Evolutionary conservation across 1,140 invertebrate species (phyloP).

Genomic region (Drosophila kikkawai): DNA sequence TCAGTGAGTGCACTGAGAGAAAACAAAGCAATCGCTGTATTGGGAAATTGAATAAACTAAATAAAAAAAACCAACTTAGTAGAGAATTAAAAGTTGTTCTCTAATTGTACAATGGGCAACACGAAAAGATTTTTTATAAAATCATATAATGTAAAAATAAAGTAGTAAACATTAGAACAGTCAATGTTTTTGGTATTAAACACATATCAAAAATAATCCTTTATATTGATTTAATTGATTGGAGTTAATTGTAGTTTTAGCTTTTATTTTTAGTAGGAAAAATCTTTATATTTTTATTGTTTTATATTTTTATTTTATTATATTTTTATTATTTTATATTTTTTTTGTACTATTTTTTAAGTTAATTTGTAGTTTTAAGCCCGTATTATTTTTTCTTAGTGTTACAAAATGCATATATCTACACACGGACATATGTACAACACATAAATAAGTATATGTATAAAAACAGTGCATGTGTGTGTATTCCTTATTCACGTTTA

Average conservation of each 20-base stretch:
- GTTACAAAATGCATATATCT: slow-evolving; percentile 16
- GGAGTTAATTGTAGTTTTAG: not conserved
- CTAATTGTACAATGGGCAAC: not conserved
- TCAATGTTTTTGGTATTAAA: not conserved
- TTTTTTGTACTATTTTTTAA: not conserved
- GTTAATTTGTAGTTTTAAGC: not conserved
- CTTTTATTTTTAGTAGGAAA: too few relatives aligned
- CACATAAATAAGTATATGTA: not conserved
- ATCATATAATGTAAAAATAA: not conserved
- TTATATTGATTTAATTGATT: not conserved
- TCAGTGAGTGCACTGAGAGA: not conserved
- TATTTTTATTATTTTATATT: not conserved
- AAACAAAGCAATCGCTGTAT: not conserved
- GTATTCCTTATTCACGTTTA: slow-evolving; percentile 26
- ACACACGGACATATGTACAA: not conserved
- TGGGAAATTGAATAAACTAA: not conserved
- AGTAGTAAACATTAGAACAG: not conserved
- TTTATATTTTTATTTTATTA: not conserved
- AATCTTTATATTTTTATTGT: not conserved
- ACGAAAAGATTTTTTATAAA: not conserved
- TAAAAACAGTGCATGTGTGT: slow-evolving; percentile 9
- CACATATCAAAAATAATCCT: not conserved
- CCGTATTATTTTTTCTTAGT: not conserved
- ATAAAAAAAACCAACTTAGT: not conserved
- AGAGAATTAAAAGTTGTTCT: not conserved